Evolutionary conservation across 2,113 vertebrate genomes (phyloP).

Genomic region (Protobothrops flavoviridis): DNA sequence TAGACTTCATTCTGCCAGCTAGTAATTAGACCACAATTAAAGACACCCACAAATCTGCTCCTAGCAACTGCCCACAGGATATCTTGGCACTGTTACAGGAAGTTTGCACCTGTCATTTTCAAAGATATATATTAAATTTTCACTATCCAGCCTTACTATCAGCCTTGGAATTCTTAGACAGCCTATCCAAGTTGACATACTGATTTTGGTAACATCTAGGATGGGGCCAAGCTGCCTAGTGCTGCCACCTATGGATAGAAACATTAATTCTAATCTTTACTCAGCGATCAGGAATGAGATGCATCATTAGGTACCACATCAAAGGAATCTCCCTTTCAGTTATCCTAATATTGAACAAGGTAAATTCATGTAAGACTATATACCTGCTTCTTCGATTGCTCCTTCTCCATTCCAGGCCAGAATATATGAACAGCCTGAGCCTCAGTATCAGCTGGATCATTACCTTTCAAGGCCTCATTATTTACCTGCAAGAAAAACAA

Average conservation of each 20-base stretch:
- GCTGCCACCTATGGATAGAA: not conserved
- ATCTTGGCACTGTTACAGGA: not conserved
- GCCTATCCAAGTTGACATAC: not conserved
- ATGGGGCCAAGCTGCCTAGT: not conserved
- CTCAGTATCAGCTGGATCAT: constrained; percentile 18
- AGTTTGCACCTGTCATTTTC: not conserved
- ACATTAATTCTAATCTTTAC: not conserved
- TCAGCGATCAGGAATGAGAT: not conserved
- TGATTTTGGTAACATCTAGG: not conserved
- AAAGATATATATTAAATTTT: not conserved
- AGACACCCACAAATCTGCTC: not conserved
- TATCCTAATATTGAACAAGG: not conserved
- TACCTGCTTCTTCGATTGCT: constrained; percentile 83
- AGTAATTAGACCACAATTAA: not conserved
- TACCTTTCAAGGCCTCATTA: constrained; percentile 4
- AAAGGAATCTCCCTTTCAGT: not conserved
- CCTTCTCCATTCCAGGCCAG: constrained; percentile 74
- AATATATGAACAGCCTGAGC: constrained; percentile 47
- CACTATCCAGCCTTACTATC: not conserved
- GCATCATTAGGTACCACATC: not conserved
- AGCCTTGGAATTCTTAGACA: not conserved
- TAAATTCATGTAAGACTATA: not conserved
- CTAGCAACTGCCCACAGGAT: not conserved
- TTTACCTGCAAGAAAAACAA: constrained; percentile 61
- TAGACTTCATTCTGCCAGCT: not conserved